These are phyloP conservation scores for Osmoderma eremita DNA, from an alignment of 2,888 invertebrate species.

Conservation along the genomic window DNA sequence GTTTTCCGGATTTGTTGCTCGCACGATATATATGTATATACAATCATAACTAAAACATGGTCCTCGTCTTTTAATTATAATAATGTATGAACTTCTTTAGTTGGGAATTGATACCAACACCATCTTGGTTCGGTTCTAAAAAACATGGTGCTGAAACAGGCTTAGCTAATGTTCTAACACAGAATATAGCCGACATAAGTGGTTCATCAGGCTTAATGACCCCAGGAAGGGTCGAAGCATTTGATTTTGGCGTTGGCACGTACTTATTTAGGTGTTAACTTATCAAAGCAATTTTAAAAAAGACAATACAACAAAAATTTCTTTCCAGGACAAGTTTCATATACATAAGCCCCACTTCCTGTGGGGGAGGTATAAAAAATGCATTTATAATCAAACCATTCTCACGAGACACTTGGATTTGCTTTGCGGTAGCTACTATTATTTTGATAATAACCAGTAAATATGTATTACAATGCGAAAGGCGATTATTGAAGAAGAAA, in stretches of 20 bases:
- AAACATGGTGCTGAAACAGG: slow-evolving; percentile 34
- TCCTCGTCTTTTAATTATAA: not conserved
- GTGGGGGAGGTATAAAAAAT: not conserved
- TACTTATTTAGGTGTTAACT: slow-evolving; percentile 35
- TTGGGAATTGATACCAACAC: slow-evolving; percentile 30
- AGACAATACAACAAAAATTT: not conserved
- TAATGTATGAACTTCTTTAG: slow-evolving; percentile 9
- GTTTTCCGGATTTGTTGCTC: no score
- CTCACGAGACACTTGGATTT: slow-evolving; percentile 30
- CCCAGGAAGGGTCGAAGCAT: slow-evolving; percentile 21
- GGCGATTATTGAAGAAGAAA: not conserved
- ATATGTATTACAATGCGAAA: slow-evolving; percentile 14
- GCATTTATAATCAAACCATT: slow-evolving; percentile 33
- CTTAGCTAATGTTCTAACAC: slow-evolving; percentile 32
- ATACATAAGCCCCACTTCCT: slow-evolving; percentile 24
- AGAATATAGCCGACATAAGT: slow-evolving; percentile 32
- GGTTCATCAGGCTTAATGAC: slow-evolving; percentile 37
- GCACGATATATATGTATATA: no score
- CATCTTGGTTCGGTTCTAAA: slow-evolving; percentile 39
- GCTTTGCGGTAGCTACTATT: slow-evolving; percentile 4
- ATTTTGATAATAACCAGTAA: not conserved
- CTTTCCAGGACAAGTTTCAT: slow-evolving; percentile 38
- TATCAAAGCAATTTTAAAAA: not conserved
- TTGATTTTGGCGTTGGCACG: slow-evolving; percentile 40
- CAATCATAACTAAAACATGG: no score